Evolutionary conservation across 2,888 invertebrate species (phyloP).

Genomic region (Drosophila parthenogenetica): DNA sequence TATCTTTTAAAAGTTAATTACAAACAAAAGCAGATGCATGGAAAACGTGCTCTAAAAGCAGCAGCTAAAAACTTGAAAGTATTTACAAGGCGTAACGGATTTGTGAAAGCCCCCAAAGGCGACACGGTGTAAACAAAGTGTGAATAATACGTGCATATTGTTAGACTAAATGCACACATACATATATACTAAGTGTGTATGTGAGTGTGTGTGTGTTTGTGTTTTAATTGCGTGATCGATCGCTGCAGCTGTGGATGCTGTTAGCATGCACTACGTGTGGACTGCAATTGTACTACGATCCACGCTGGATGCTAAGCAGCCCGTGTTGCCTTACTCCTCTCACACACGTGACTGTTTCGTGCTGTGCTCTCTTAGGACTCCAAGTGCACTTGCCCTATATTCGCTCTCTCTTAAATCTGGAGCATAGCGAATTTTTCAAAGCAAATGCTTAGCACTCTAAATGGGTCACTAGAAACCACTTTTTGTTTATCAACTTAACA

Average conservation of each 20-base stretch:
- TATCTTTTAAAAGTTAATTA: slow-evolving; percentile 35
- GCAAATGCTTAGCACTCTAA: neutral
- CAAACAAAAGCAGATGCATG: slow-evolving; percentile 1
- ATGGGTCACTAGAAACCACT: slow-evolving; percentile 9
- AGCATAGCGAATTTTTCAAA: neutral
- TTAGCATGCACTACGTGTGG: slow-evolving; percentile 1
- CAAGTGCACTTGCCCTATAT: neutral
- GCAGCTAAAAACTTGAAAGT: slow-evolving; percentile 22
- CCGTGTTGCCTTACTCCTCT: neutral
- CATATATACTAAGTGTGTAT: too few relatives aligned
- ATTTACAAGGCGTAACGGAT: slow-evolving; percentile 49
- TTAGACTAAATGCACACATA: neutral
- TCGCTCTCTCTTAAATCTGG: neutral
- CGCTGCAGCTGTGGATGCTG: neutral
- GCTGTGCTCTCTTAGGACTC: neutral
- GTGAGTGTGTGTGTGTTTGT: neutral
- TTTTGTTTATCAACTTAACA: slow-evolving; percentile 22
- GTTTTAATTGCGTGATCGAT: slow-evolving; percentile 28
- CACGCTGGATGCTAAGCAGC: neutral
- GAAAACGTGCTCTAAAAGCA: slow-evolving; percentile 29
- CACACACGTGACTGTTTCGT: neutral
- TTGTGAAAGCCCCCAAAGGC: slow-evolving; percentile 47
- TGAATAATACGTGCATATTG: slow-evolving; percentile 25
- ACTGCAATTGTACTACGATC: neutral
- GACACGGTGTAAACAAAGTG: slow-evolving; percentile 55